phyloP scores from a whole-genome alignment of 1,140 invertebrate genomes.

The Drosophila murphyi region DNA sequence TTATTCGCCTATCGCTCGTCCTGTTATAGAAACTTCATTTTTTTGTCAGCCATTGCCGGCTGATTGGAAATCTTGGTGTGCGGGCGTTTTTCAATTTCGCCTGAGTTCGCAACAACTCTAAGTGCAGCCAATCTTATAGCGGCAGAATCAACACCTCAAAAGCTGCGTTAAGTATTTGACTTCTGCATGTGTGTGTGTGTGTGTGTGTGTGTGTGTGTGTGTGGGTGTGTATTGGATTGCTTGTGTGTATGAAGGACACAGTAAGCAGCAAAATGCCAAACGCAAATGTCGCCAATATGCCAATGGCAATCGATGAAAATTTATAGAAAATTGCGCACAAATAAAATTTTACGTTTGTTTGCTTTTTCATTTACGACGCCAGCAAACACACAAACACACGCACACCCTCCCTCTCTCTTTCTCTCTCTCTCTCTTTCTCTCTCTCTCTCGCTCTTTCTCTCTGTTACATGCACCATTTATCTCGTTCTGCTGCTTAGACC shows the following conservation, averaged over 20 bases:
- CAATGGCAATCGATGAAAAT: conserved; percentile 80
- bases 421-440: conserved; percentile 10
- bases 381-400: conserved; percentile 16
- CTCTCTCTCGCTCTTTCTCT: background rate
- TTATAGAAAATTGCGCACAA: conserved; percentile 83
- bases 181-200: conserved; percentile 12
- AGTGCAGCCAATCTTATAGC: conserved; percentile 74
- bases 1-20: conserved; percentile 62
- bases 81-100: conserved; percentile 64
- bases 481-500: conserved; percentile 40
- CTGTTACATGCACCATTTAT: conserved; percentile 9
- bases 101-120: conserved; percentile 48
- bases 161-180: conserved; percentile 31
- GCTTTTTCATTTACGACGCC: conserved; percentile 78
- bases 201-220: conserved; percentile 4
- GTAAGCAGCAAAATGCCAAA: conserved; percentile 75
- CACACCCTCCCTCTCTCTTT: background rate
- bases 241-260: conserved; percentile 50
- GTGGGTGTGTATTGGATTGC: conserved; percentile 8
- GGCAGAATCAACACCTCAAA: conserved; percentile 40
- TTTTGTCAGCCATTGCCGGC: conserved; percentile 37
- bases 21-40: conserved; percentile 69
- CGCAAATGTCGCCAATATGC: conserved; percentile 83
- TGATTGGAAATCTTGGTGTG: conserved; percentile 67
- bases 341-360: conserved; percentile 83